phyloP scores from a whole-genome alignment of 2,113 vertebrate species.

The Sorex araneus region DNA sequence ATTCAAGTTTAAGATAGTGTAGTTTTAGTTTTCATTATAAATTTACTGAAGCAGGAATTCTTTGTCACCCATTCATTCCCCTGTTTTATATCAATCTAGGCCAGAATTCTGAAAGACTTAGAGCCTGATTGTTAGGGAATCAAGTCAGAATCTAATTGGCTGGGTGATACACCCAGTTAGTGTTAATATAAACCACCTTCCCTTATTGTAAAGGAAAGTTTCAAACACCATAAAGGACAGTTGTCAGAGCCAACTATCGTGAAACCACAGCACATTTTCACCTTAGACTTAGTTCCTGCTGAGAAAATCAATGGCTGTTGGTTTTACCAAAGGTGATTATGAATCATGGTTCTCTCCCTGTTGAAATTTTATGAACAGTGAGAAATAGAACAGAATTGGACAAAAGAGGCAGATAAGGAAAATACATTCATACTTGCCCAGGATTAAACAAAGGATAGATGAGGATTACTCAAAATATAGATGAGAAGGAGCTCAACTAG shows the following conservation, averaged over 20 bases:
- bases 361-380: not conserved
- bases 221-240: not conserved
- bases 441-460: fast-evolving
- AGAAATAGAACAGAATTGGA: not conserved
- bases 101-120: not conserved
- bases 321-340: not conserved
- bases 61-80: not conserved
- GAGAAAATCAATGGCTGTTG: not conserved
- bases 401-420: not conserved
- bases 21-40: constrained; percentile 20
- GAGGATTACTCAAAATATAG: not conserved
- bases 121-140: not conserved
- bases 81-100: not conserved
- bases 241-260: not conserved
- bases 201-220: not conserved
- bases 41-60: not conserved
- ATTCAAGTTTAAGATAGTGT: not conserved
- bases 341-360: not conserved
- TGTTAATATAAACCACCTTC: not conserved
- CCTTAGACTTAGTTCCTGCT: not conserved
- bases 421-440: not conserved
- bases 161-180: not conserved
- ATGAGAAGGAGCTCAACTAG: no score
- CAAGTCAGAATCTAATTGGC: not conserved
- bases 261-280: not conserved